Conservation (phyloP, 2,113 vertebrate genomes). For the Gobiocypris rarus region DNA sequence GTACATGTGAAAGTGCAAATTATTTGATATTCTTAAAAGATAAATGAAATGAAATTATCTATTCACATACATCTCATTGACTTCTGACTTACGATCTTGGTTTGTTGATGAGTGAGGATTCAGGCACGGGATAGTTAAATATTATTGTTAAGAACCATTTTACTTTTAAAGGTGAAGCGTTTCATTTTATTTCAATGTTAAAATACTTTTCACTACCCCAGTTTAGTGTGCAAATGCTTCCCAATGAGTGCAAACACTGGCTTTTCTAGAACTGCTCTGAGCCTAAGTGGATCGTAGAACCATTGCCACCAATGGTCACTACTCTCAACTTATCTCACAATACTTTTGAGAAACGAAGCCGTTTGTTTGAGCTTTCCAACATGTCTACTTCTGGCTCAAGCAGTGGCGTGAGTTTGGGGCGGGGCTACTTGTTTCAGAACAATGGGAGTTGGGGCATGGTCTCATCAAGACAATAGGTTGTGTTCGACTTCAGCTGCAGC, state of each 20-base stretch:
- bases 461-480: neutral
- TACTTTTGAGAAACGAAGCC: no score
- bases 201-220: neutral
- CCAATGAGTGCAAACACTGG: neutral
- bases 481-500: neutral
- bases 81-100: conserved; percentile 35
- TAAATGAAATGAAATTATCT: conserved; percentile 2
- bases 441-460: neutral
- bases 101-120: conserved; percentile 20
- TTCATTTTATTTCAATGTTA: neutral
- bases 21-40: conserved; percentile 32
- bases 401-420: neutral
- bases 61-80: conserved; percentile 1
- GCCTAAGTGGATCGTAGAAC: no score
- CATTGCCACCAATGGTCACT: no score
- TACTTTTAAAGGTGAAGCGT: neutral
- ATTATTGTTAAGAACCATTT: neutral
- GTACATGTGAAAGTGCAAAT: conserved; percentile 46
- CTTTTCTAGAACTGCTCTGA: neutral
- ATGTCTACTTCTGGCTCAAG: neutral
- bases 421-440: neutral
- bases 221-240: neutral
- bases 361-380: neutral
- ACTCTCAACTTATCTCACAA: no score
- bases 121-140: conserved; percentile 30